Evolutionary conservation across 35 echinoderm and acorn worm species (phyloP), one percentile per base, ranked within the genome.

Genomic region (Apostichopus parvimensis): DNA sequence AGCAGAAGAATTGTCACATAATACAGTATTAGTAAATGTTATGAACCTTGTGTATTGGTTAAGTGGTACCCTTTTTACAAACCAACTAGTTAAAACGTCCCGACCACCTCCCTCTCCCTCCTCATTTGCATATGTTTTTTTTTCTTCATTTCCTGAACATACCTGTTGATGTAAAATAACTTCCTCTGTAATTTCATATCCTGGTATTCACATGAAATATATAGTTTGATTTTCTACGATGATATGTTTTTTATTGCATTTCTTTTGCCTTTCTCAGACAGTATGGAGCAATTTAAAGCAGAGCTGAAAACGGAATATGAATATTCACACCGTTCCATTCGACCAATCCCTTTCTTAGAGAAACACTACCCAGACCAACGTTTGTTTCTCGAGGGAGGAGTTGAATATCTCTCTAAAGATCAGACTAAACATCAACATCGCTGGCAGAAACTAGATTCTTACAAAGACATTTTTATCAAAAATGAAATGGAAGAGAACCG

Each of bases 361-460:
- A 73, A 73, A 21, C 15, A 73, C 0, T 73, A 73, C 18, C n/a
- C 70, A 23, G 70, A 23, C 5, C 9, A 23, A 73, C 5, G 18
- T 73, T 73, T 73, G 70, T 73, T 73, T 73, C 70, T 73, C 70
- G 70, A 73, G 13, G 70, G 70, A 73, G 70, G 70, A 73, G 70
- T 73, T 73, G 70, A 23, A 73, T 73, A 73, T 73, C 18, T 73
- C 11, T 73, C n/a, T 15, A 73, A 73, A 73, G 70, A 73, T 73
- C 5, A 15, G 13, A 73, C 6, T 73, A 15, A 73, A 73, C 11
- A 17, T 17, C 11, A 17, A 73, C 15, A 15, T n/a, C 6, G 15
- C 13, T 21, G 70, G n/a, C 70, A 73, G 70, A 73, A 73, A 73
- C 0, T 21, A 73, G 15, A 73, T 15, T 73, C 70, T 73, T 73